Percentiles rank a stretch among this genome's conserved stretches.
phyloP scores from a whole-genome alignment of 2,888 invertebrate species.

The Eucera pruinosa region DNA sequence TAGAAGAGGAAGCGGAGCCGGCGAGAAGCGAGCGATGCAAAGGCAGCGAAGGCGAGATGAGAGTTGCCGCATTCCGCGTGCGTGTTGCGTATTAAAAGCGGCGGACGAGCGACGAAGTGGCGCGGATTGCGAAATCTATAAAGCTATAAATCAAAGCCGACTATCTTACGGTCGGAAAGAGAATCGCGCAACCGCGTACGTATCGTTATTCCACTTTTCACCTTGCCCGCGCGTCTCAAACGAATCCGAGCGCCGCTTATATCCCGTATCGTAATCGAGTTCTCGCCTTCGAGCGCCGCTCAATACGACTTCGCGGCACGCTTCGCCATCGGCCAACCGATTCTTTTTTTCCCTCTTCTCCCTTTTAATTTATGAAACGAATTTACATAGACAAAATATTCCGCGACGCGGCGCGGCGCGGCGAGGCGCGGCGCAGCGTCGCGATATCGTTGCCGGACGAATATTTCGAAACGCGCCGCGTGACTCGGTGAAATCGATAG shows the following conservation, averaged over 20 bases:
- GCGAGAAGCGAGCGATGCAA: too few relatives aligned
- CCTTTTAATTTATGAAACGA: not conserved
- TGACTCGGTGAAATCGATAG: not conserved
- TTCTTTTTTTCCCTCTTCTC: not conserved
- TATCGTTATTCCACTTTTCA: slow-evolving; percentile 19
- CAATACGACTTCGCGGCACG: not conserved
- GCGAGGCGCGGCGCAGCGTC: too few relatives aligned
- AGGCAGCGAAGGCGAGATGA: too few relatives aligned
- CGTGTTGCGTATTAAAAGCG: too few relatives aligned
- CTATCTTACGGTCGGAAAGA: not conserved
- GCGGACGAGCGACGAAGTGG: not conserved
- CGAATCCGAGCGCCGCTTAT: not conserved
- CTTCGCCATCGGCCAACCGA: not conserved
- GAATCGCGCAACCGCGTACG: slow-evolving; percentile 20
- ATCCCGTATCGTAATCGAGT: not conserved
- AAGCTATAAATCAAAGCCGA: slow-evolving; percentile 19
- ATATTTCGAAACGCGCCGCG: not conserved
- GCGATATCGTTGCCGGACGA: not conserved
- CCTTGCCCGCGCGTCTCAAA: not conserved
- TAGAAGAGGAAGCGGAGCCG: too few relatives aligned
- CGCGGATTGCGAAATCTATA: slow-evolving; percentile 5
- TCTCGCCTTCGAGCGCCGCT: not conserved
- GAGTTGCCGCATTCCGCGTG: too few relatives aligned
- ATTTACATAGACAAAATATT: not conserved
- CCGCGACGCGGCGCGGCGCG: too few relatives aligned